Conservation (phyloP, 1,140 invertebrate genomes). For the Bombus picipes region DNA sequence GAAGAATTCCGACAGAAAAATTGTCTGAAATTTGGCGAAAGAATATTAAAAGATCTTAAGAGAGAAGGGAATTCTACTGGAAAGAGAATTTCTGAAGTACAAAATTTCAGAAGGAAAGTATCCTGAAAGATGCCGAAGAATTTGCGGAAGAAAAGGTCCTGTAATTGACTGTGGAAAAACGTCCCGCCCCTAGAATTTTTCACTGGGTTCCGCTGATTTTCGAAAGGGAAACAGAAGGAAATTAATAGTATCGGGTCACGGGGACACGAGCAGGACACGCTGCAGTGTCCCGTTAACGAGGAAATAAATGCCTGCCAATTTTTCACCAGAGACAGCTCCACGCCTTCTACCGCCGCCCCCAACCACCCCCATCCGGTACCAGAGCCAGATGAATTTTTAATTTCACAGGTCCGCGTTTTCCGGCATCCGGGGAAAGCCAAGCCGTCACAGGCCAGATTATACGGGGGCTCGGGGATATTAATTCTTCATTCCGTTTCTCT, state of each 20-base stretch:
- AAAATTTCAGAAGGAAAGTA: background rate
- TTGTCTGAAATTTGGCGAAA: too few relatives aligned
- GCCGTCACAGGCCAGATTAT: slow-evolving; percentile 54
- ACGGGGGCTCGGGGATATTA: slow-evolving; percentile 55
- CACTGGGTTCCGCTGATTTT: background rate
- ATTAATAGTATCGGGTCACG: slow-evolving; percentile 67
- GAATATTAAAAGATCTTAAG: background rate
- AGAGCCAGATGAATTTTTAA: slow-evolving; percentile 63
- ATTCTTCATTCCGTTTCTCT: slow-evolving; percentile 50
- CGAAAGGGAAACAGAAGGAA: slow-evolving; percentile 40
- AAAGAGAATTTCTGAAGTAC: background rate
- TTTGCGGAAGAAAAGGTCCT: background rate
- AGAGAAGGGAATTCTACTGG: background rate
- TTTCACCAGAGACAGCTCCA: slow-evolving; percentile 62
- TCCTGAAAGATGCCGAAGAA: background rate
- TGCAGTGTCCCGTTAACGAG: slow-evolving; percentile 63
- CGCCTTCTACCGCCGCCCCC: slow-evolving; percentile 15
- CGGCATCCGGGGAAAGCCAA: slow-evolving; percentile 50
- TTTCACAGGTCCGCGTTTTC: slow-evolving; percentile 59
- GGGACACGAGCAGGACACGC: slow-evolving; percentile 38
- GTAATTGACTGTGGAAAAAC: background rate
- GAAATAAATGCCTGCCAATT: slow-evolving; percentile 71
- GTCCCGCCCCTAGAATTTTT: background rate
- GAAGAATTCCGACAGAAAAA: too few relatives aligned
- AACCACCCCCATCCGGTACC: background rate